Base-by-base conservation (phyloP, 1,140 invertebrate species). In the Andricus grossulariae region DNA sequence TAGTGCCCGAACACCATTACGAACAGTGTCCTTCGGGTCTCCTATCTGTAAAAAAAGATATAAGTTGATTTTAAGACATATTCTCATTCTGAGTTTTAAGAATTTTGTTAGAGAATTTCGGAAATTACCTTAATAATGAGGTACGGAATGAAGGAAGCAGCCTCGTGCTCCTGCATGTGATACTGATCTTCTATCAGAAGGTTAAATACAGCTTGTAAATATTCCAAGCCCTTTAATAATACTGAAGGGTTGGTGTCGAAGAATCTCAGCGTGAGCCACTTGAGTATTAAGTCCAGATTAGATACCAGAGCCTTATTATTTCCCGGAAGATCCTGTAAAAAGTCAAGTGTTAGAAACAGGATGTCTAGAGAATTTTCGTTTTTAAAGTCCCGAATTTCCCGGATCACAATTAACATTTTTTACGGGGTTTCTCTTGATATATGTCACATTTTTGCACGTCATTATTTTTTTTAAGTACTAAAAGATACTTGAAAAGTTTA, bases 201-300 rank as follows among this genome's bases (percentile, higher is more conserved):
- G 76, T 94, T 94, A 88, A 99, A 98, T 19, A 99, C 95, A 50
- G 93, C 90, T 74, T 95, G 94, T 10, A 99, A 91, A 91, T 99
- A 99, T 82, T 99, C 98, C 71, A 99, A 91, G 60, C 96, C 97
- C 93, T 98, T 98, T 72, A 99, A 92, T 49, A 99, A 92, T 45
- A 99, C 98, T 32, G 97, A 98, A 19, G 98, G 98, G 93, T 99
- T 99, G 12, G 98, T 99, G 92, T 99, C 98, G 85, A 99, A 99
- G 90, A 99, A 99, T 80, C 98, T 92, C 16, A 99, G 89, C 0
- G 98, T 99, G 77, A 99, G 88, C 99, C 99, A 99, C 90, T 98
- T 99, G 13, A 99, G 92, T 76, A 99, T 95, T 54, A 99, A 92
- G 92, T 99, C 99, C 73, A 99, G 92, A 92, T 99, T 99, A 15